Conservation (phyloP, 2,113 vertebrate genomes). For the Chionis minor region DNA sequence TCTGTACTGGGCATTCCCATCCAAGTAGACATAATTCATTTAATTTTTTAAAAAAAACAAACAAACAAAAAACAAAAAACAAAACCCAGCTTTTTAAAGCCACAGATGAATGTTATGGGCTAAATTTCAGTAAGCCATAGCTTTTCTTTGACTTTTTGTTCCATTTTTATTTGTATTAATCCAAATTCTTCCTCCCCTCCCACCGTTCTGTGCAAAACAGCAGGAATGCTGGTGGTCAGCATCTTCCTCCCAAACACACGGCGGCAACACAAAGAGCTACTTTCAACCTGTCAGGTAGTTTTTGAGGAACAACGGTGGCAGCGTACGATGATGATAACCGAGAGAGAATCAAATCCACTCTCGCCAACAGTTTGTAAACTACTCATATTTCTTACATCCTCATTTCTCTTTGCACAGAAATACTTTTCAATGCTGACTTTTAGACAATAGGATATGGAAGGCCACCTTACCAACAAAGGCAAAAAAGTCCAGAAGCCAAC, state of each 20-base stretch:
- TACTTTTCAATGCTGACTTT: background rate
- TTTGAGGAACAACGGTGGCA: background rate
- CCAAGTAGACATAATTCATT: background rate
- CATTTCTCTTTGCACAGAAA: background rate
- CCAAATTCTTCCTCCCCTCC: background rate
- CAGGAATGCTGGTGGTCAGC: background rate
- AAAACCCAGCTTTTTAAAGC: background rate
- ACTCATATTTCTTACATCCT: background rate
- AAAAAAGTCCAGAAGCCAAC: background rate
- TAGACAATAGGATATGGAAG: background rate
- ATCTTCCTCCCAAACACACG: background rate
- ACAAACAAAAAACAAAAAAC: background rate
- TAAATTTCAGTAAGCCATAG: background rate
- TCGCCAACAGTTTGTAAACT: background rate
- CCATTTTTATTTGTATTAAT: background rate
- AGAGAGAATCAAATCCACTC: background rate
- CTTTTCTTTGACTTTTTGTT: background rate
- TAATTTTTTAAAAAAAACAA: background rate
- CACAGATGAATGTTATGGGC: background rate
- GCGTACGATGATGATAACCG: fast-evolving
- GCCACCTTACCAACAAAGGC: background rate
- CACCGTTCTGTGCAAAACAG: background rate
- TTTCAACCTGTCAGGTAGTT: background rate
- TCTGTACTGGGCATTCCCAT: background rate
- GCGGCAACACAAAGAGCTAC: background rate